Percentiles rank a stretch among this genome's conserved stretches.
Conservation (phyloP, 2,888 invertebrate species). For the Erynnis tages region DNA sequence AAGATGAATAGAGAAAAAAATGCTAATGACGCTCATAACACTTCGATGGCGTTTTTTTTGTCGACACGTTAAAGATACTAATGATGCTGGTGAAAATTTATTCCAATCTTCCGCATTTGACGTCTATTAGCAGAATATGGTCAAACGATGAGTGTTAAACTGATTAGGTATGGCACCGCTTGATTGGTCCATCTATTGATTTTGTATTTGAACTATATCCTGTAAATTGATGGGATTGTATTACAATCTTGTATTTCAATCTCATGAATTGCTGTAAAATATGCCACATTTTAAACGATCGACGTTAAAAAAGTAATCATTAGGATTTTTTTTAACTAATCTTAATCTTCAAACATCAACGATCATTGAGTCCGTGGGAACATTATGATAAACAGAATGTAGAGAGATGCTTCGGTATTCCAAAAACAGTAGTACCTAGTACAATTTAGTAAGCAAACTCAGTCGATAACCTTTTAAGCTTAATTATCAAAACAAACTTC, state of each 20-base stretch:
- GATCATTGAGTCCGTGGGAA: not conserved
- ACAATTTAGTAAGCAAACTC: conserved; percentile 1
- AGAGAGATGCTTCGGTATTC: not conserved
- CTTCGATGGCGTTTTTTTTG: not conserved
- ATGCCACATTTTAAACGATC: too few relatives aligned
- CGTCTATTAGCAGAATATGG: too few relatives aligned
- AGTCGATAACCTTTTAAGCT: conserved; percentile 15
- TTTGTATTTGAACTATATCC: too few relatives aligned
- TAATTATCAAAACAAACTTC: conserved; percentile 22
- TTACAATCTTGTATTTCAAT: too few relatives aligned
- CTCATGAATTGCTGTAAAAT: too few relatives aligned
- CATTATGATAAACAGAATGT: not conserved
- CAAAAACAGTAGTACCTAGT: not conserved
- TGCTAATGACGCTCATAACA: conserved; percentile 11
- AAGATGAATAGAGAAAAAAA: conserved; percentile 13
- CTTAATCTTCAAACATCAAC: not conserved
- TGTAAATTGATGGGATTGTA: too few relatives aligned
- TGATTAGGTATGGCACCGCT: too few relatives aligned
- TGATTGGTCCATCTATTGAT: too few relatives aligned
- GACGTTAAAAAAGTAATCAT: not conserved
- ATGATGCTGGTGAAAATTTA: not conserved
- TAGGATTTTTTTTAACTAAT: not conserved
- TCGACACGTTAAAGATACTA: conserved; percentile 1
- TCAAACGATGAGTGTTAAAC: too few relatives aligned
- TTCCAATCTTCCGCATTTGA: not conserved